phyloP scores from a whole-genome alignment of 2,797 vertebrate species.

The Sebastes matsubarae region DNA sequence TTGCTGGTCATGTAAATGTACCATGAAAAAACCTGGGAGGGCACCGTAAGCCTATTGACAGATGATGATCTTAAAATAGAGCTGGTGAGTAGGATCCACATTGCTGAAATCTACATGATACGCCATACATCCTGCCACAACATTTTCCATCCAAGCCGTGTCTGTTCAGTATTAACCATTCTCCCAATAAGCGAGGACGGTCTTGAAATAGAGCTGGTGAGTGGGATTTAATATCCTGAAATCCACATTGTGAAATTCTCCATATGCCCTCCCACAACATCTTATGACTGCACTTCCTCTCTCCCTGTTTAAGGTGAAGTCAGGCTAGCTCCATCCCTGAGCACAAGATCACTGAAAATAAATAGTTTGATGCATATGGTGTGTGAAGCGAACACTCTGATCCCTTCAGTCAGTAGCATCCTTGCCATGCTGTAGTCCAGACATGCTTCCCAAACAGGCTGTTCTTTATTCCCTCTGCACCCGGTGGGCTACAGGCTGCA shows the following conservation, averaged over 20 bases:
- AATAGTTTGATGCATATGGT: slow-evolving; percentile 2
- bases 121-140: background rate
- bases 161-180: background rate
- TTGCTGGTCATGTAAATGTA: background rate
- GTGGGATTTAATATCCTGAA: slow-evolving; percentile 10
- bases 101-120: background rate
- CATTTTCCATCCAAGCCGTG: background rate
- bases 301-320: slow-evolving; percentile 1
- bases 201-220: slow-evolving; percentile 11
- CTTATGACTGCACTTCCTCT: background rate
- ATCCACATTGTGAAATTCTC: background rate
- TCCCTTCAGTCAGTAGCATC: background rate
- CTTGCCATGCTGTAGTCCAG: background rate
- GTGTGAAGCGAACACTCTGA: slow-evolving; percentile 9
- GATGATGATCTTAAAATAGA: background rate
- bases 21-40: background rate
- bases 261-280: background rate
- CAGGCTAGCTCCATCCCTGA: background rate
- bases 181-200: background rate
- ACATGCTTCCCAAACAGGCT: background rate
- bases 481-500: background rate
- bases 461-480: slow-evolving; percentile 26
- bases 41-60: background rate
- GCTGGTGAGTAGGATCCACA: background rate
- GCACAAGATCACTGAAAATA: background rate